phyloP scores from a whole-genome alignment of 2,888 invertebrate genomes.

The Alloscopus bannaensis region DNA sequence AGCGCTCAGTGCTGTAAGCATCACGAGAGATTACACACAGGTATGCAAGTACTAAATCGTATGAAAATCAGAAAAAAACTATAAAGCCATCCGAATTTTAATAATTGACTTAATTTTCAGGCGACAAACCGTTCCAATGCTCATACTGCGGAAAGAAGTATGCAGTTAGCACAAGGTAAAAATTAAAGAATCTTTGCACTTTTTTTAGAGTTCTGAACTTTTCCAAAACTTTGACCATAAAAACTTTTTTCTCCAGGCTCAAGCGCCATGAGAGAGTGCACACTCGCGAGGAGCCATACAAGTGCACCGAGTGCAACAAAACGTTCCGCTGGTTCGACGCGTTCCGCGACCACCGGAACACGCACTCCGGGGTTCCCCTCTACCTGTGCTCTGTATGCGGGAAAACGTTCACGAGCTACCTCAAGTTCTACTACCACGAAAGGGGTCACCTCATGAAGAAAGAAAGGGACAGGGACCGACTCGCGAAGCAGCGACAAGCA shows the following conservation, averaged over 20 bases:
- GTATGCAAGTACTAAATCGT: constrained; percentile 1
- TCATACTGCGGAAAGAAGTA: constrained; percentile 66
- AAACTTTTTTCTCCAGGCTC: constrained; percentile 39
- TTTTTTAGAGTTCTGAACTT: background rate
- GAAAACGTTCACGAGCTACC: constrained; percentile 67
- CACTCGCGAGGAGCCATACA: constrained; percentile 68
- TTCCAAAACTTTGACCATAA: background rate
- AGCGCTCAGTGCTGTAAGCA: constrained; percentile 69
- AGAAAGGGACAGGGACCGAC: constrained; percentile 57
- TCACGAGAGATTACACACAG: constrained; percentile 64
- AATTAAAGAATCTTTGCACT: background rate
- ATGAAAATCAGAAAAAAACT: constrained; percentile 1
- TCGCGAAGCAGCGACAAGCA: constrained; percentile 30
- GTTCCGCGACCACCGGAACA: constrained; percentile 68
- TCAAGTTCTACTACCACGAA: constrained; percentile 69
- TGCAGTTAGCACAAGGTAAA: constrained; percentile 67
- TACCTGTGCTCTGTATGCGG: constrained; percentile 68
- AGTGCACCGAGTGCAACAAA: constrained; percentile 67
- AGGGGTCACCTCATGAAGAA: constrained; percentile 67
- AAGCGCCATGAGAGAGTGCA: constrained; percentile 67
- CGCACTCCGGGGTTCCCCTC: constrained; percentile 67
- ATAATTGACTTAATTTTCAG: constrained; percentile 15
- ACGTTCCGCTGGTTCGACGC: constrained; percentile 70
- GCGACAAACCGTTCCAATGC: constrained; percentile 67
- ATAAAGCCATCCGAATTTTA: background rate